A percentile compares a stretch with the other conserved stretches of the same genome.
These are phyloP conservation scores for Pelvicachromis taeniatus DNA, from an alignment of 2,113 vertebrate species.

Conservation along the genomic window DNA sequence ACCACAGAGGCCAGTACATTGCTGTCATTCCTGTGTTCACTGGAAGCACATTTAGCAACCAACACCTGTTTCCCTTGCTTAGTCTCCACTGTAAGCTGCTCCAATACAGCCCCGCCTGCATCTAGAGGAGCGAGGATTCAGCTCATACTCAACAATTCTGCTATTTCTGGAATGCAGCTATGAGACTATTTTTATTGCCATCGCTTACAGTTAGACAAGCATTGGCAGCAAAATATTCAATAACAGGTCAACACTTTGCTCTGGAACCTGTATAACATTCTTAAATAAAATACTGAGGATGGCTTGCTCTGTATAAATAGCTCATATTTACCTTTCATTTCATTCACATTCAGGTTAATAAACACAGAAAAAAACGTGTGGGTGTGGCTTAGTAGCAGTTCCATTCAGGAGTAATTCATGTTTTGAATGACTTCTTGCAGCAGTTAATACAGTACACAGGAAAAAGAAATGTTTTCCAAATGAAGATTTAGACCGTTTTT, in stretches of 20 bases:
- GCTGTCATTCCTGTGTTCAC: conserved; percentile 81
- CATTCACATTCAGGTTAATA: neutral
- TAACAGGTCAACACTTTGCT: neutral
- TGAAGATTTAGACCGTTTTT: neutral
- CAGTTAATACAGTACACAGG: neutral
- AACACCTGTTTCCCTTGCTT: conserved; percentile 85
- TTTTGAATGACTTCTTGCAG: neutral
- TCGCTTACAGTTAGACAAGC: neutral
- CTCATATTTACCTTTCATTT: neutral
- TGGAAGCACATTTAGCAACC: conserved; percentile 85
- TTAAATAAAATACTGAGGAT: neutral
- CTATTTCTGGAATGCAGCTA: conserved; percentile 42
- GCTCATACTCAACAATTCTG: neutral
- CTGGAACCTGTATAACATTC: neutral
- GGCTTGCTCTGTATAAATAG: neutral
- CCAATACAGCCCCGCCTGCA: conserved; percentile 10
- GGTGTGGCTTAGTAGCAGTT: neutral
- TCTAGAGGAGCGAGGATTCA: conserved; percentile 4
- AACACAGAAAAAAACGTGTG: neutral
- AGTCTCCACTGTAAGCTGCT: conserved; percentile 42
- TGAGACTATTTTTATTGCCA: conserved; percentile 14
- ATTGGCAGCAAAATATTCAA: neutral
- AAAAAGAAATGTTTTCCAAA: neutral
- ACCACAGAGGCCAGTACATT: conserved; percentile 74
- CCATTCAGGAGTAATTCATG: neutral